Conservation (phyloP, 2,113 vertebrate species). For the Rafetus swinhoei region DNA sequence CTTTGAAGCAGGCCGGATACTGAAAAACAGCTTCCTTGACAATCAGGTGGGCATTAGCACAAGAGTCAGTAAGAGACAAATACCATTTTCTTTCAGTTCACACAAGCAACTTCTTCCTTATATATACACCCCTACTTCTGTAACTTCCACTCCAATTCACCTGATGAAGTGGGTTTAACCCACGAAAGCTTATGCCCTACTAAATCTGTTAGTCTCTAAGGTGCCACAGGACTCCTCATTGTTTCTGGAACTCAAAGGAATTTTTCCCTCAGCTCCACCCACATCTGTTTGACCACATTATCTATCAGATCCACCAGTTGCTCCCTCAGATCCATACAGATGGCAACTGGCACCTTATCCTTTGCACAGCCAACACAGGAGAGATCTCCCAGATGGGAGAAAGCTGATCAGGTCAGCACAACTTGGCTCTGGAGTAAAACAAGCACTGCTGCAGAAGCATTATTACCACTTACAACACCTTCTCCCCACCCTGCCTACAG, state of each 20-base stretch:
- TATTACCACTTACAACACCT: neutral
- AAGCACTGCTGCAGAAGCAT: rapidly evolving
- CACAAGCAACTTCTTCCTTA: too few species aligned
- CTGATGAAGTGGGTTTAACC: too few species aligned
- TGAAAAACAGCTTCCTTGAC: neutral
- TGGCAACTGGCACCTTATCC: neutral
- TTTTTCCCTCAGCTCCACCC: neutral
- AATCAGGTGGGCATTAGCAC: too few species aligned
- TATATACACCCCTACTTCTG: too few species aligned
- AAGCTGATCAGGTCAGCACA: too few species aligned
- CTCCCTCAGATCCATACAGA: neutral
- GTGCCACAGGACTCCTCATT: too few species aligned
- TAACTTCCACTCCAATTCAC: too few species aligned
- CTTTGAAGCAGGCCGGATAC: rapidly evolving
- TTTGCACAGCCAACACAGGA: rapidly evolving
- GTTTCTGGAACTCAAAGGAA: neutral
- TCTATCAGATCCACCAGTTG: neutral
- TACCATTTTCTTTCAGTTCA: neutral
- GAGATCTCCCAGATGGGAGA: rapidly evolving
- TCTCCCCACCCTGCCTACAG: rapidly evolving
- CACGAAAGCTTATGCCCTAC: too few species aligned
- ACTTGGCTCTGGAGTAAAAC: neutral
- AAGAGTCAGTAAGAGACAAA: neutral
- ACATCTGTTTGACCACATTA: too few species aligned
- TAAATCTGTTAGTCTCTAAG: too few species aligned